A percentile compares a stretch with the other conserved stretches of the same genome.
Conservation (phyloP, 2,113 vertebrate species). For the Formicarius rufipectus region DNA sequence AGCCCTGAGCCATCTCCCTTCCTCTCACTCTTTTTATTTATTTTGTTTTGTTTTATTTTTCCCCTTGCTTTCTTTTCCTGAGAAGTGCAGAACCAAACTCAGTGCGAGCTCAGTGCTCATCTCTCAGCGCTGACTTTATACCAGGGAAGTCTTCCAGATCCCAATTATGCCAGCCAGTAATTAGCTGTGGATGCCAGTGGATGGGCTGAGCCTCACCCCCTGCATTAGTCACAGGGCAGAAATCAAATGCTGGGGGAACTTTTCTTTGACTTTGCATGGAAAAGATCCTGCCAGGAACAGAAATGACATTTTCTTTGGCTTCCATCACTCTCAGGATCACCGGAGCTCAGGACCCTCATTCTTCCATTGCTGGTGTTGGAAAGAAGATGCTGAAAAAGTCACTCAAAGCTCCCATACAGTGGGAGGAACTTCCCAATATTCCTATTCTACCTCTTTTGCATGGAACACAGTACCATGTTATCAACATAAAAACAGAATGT, state of each 20-base stretch:
- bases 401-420: not conserved
- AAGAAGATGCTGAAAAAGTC: not conserved
- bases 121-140: not conserved
- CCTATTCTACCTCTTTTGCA: not conserved
- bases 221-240: not conserved
- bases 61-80: not conserved
- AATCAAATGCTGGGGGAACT: not conserved
- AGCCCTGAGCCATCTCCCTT: not conserved
- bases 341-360: not conserved
- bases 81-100: not conserved
- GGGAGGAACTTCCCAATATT: not conserved
- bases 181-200: not conserved
- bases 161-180: not conserved
- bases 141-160: not conserved
- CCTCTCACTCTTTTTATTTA: not conserved
- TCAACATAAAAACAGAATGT: rapidly evolving
- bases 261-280: not conserved
- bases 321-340: rapidly evolving
- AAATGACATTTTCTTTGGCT: rapidly evolving
- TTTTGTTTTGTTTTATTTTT: rapidly evolving
- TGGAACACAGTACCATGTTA: no score
- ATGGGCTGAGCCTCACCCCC: not conserved
- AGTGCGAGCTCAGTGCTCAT: not conserved
- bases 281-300: not conserved
- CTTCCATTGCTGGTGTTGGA: not conserved